These are phyloP conservation scores for Mesorhabditis sp. DNA, from an alignment of 2,888 invertebrate species.

Conservation along the genomic window DNA sequence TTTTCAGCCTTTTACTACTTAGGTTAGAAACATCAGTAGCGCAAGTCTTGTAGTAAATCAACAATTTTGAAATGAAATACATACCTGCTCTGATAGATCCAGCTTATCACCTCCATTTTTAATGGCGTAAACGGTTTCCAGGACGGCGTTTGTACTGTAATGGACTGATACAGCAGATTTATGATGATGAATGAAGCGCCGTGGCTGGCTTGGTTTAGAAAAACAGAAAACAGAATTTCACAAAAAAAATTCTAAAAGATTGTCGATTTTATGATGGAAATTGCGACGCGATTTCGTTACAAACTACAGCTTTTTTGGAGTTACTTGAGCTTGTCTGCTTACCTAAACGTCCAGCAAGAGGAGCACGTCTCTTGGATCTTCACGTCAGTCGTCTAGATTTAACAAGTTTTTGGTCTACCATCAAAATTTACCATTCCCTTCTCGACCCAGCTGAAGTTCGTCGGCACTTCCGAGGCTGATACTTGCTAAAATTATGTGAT, in stretches of 20 bases:
- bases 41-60: too few relatives aligned
- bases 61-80: background rate
- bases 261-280: too few relatives aligned
- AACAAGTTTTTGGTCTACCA: background rate
- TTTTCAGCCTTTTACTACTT: too few relatives aligned
- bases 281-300: too few relatives aligned
- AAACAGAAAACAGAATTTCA: too few relatives aligned
- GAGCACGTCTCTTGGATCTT: background rate
- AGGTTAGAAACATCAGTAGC: too few relatives aligned
- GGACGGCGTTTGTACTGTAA: background rate
- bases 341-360: background rate
- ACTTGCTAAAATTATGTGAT: background rate
- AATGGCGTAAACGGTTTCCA: background rate
- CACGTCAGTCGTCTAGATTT: conserved; percentile 1
- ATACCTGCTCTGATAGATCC: background rate
- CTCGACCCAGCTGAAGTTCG: background rate
- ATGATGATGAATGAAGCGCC: too few relatives aligned
- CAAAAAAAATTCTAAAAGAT: too few relatives aligned
- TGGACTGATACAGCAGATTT: too few relatives aligned
- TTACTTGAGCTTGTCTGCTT: background rate
- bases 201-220: too few relatives aligned
- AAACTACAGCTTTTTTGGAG: too few relatives aligned
- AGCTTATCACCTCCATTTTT: conserved; percentile 1
- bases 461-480: background rate
- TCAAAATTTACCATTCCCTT: background rate